These are phyloP conservation scores for Eretmocerus hayati DNA, from an alignment of 2,888 invertebrate genomes.

Conservation along the genomic window DNA sequence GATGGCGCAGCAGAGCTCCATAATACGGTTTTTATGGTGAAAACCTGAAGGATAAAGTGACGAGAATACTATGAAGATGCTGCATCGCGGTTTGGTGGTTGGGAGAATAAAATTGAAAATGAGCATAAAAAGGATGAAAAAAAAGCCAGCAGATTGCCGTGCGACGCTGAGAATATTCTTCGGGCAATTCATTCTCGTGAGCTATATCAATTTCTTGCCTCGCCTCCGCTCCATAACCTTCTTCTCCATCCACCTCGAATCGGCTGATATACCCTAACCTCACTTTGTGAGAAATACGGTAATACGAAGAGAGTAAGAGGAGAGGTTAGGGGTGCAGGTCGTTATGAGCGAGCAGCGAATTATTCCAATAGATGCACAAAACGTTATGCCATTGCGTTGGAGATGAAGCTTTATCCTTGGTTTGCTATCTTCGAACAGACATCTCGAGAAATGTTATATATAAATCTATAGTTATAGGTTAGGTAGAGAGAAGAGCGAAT, in stretches of 20 bases:
- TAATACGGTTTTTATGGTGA: background rate
- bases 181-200: slow-evolving; percentile 47
- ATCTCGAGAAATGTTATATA: slow-evolving; percentile 46
- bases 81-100: slow-evolving; percentile 42
- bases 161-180: slow-evolving; percentile 39
- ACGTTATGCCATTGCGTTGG: slow-evolving; percentile 36
- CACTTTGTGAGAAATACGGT: too few relatives aligned
- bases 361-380: slow-evolving; percentile 24
- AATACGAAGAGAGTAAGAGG: too few relatives aligned
- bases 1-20: background rate
- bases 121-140: slow-evolving; percentile 44
- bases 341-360: slow-evolving; percentile 19
- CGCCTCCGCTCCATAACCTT: slow-evolving; percentile 19
- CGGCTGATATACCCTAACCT: background rate
- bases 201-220: slow-evolving; percentile 48
- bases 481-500: background rate
- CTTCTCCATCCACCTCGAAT: background rate
- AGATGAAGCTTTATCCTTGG: slow-evolving; percentile 43
- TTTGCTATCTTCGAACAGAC: slow-evolving; percentile 43
- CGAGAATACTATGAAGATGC: slow-evolving; percentile 30
- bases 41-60: slow-evolving; percentile 11
- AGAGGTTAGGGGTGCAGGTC: too few relatives aligned
- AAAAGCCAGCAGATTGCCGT: slow-evolving; percentile 45
- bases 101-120: slow-evolving; percentile 42
- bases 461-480: background rate